Evolutionary conservation across 2,797 vertebrate genomes (phyloP), one percentile per base, ranked within the genome.

Genomic region (Sebastiscus albofasciatus): DNA sequence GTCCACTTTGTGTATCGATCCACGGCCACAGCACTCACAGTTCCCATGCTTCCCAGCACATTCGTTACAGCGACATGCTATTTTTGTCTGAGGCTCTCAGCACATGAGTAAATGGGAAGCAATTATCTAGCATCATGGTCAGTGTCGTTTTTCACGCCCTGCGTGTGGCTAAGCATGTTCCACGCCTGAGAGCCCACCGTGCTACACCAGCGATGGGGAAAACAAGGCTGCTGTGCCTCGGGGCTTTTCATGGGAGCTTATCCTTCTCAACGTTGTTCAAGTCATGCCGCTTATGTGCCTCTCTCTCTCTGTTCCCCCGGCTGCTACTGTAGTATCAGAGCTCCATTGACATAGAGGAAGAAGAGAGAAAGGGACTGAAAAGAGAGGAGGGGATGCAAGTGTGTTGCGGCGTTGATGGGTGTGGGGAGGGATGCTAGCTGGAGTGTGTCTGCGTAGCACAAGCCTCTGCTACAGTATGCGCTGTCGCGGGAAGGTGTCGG

Each of bases 111-210:
- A 95, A 96, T 94, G 94, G 94, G 94, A 96, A 96, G 94, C 94
- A 95, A 96, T 96, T 96, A 96, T 93, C 95, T 92, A 93, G 95
- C 94, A 94, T 95, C 94, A 95, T 87, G 93, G 94, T 91, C 93
- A 90, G 94, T 94, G 94, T 95, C 91, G 84, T 93, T 95, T 96
- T 96, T 94, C 94, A 95, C 92, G 87, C 94, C 86, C 91, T 90
- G 92, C 81, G 86, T 93, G 93, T 91, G 91, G 89, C 92, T 88
- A 93, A 95, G 91, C 91, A 87, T 92, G 90, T 90, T 94, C 92
- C 82, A 88, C 82, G 90, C 92, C 92, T 90, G 86, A 93, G 81
- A 92, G 89, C 89, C 89, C 88, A 81, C 91, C 72, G 59, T 80
- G 90, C 92, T 91, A 88, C 89, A 83, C 84, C 83, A 83, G 83